Evolutionary conservation across 2,888 invertebrate genomes (phyloP), one percentile per base, ranked within the genome.

Genomic region (Macrostomum cliftonense): DNA sequence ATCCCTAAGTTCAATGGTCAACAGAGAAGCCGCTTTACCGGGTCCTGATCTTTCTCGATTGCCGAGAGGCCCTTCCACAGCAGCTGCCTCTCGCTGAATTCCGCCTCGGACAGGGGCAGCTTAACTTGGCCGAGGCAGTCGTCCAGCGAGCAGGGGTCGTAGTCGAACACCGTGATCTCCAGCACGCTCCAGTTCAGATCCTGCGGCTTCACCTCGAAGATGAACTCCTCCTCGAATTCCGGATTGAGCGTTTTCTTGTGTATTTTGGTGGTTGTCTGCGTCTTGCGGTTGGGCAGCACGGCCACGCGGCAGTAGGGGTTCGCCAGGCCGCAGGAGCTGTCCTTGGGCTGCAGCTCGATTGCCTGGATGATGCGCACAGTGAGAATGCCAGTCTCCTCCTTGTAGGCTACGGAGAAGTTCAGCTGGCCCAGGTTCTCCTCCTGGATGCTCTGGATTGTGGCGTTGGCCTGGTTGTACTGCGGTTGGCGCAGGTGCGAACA

Each of bases 241-340:
- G 79, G 79, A 66, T 77, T 77, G 45, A 77, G 65, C 7, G 78
- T 79, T 60, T 76, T 76, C 62, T 77, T 77, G 59, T 78, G 78
- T 52, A 78, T 76, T 59, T 75, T 71, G 1, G 77, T 77, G 62
- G 77, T n/a, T 11, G 40, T 17, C 40, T 40, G 42, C 43, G 55
- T 55, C 40, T 58, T 54, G 16, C 57, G 55, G 62, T 86, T 85
- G 57, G 86, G 87, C 71, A 88, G 85, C 82, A 89, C 86, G 70
- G 86, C 86, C 1, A 89, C 87, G 62, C 78, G 77, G 37, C 78
- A 78, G 61, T 79, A 79, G 0, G 79, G 79, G 68, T 79, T 63
- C 13, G 62, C 61, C 1, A 63, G 62, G 14, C 61, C 62, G 47
- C 57, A 61, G 52, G 60, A 58, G 51, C 28, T 28, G 51, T 64